Conservation (phyloP, 2,797 vertebrate genomes). For the Pachyuromys duprasi region DNA sequence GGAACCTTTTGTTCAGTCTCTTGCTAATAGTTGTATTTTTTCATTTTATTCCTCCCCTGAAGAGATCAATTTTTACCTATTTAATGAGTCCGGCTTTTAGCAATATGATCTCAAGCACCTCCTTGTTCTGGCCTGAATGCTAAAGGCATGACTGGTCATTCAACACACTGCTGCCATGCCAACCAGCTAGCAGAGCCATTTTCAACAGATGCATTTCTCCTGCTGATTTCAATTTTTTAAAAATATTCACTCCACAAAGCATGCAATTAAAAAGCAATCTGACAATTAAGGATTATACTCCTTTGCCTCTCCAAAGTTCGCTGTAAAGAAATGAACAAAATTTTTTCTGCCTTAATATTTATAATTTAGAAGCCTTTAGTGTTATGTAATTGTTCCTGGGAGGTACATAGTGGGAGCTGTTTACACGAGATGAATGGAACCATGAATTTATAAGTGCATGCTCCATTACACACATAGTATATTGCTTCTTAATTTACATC, state of each 20-base stretch:
- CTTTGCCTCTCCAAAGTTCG: conserved; percentile 52
- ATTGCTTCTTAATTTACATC: conserved; percentile 87
- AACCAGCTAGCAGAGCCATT: conserved; percentile 75
- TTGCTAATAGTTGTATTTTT: not conserved
- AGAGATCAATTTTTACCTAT: conserved; percentile 6
- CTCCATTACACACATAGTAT: conserved; percentile 85
- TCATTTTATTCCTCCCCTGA: not conserved
- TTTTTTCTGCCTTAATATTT: conserved; percentile 69
- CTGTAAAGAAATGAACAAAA: conserved; percentile 60
- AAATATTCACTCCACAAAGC: conserved; percentile 67
- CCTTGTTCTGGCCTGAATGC: conserved; percentile 60
- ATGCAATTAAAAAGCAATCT: conserved; percentile 77
- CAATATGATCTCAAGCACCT: conserved; percentile 66
- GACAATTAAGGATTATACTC: conserved; percentile 69
- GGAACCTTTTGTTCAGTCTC: not conserved
- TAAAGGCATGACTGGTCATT: conserved; percentile 42
- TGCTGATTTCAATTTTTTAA: conserved; percentile 75
- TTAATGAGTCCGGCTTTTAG: conserved; percentile 28
- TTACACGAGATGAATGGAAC: conserved; percentile 86
- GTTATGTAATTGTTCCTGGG: conserved; percentile 84
- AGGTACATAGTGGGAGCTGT: conserved; percentile 79
- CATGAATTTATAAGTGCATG: conserved; percentile 82
- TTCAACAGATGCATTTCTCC: conserved; percentile 56
- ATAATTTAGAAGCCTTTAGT: conserved; percentile 71
- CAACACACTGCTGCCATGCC: conserved; percentile 71